Percentiles rank a stretch among this genome's conserved stretches.
Evolutionary conservation across 2,113 vertebrate genomes (phyloP).

Genomic region (Hemiscyllium ocellatum): DNA sequence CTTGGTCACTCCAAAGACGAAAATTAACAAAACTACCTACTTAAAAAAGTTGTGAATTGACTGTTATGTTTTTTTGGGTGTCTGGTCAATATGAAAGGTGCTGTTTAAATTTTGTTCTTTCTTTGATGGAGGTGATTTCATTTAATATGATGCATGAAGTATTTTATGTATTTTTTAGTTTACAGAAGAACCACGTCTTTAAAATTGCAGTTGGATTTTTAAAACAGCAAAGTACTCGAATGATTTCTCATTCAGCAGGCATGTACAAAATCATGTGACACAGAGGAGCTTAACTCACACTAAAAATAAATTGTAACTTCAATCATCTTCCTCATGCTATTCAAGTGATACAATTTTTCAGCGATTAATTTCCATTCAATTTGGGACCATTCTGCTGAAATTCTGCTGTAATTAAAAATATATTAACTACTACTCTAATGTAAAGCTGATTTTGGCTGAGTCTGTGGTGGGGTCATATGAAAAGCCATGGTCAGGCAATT

Average conservation of each 20-base stretch:
- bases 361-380: not conserved
- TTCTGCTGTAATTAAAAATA: not conserved
- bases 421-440: not conserved
- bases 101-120: not conserved
- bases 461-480: not conserved
- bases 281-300: not conserved
- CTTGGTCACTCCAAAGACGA: not conserved
- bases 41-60: not conserved
- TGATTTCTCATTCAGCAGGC: not conserved
- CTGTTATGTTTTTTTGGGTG: not conserved
- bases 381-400: not conserved
- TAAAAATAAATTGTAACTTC: not conserved
- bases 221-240: not conserved
- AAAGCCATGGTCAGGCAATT: not conserved
- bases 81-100: not conserved
- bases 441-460: slow-evolving; percentile 13
- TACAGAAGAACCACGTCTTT: not conserved
- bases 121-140: not conserved
- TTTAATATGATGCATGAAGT: not conserved
- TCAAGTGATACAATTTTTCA: not conserved
- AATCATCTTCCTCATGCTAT: not conserved
- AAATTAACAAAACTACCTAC: not conserved
- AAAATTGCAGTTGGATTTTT: not conserved
- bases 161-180: not conserved
- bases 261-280: not conserved